Base-by-base conservation (phyloP, 2,888 invertebrate species). In the Stenichneumon culpator region DNA sequence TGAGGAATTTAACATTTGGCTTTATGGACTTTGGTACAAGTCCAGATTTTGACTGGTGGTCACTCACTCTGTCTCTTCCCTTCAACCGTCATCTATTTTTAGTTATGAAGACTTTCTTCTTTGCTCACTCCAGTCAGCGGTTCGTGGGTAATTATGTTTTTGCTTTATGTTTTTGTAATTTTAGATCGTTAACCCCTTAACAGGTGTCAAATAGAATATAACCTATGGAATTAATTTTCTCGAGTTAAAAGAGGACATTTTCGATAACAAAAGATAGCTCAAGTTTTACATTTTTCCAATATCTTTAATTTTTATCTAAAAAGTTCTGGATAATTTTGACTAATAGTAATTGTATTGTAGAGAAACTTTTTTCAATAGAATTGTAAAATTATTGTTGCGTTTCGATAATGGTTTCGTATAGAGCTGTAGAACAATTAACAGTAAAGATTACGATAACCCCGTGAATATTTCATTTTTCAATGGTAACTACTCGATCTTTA, bases 1-100 rank as follows among this genome's bases (percentile, higher is more conserved):
- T 54, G 47, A 79, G 82, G 85, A 79, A 84, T 84, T 79, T 44
- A 69, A 47, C 68, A 57, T 67, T 44, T 16, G 77, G 25, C 79
- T 79, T 39, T 82, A 82, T 79, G 85, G 82, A 82, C 79, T 85
- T 85, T 85, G 85, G 85, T 82, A 85, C 75, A 75, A 52, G 85
- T 85, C 85, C 85, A 85, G 79, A 85, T 82, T 84, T 82, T 57
- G 70, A 79, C 70, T 54, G 82, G 57, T 75, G 82, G 85, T 85
- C 82, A 85, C 82, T 82, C 73, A 28, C 79, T 85, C 82, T 63
- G 32, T 63, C 63, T 63, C 63, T 28, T 67, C 57, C 39, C 65
- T 69, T 44, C 82, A 74, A 69, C 52, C 63, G 69, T 75, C 47
- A 28, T 68, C 85, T 85, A 85, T 85, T 85, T 67, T 85, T 79